These are phyloP conservation scores for Colletes gigas DNA, from an alignment of 1,140 invertebrate genomes.

Conservation along the genomic window DNA sequence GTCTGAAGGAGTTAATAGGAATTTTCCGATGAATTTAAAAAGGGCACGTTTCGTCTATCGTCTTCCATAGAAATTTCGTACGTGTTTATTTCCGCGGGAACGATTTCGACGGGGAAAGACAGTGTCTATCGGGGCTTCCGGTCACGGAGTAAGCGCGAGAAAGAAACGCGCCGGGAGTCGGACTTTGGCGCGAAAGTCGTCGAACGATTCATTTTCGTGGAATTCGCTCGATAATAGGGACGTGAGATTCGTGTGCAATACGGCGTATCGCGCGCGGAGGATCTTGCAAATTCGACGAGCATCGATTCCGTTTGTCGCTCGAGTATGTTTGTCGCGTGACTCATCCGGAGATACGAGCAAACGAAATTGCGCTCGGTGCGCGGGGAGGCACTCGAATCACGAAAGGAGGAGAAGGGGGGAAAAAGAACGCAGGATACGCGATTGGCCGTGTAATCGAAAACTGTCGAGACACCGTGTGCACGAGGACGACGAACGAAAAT, in stretches of 20 bases:
- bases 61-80: too few relatives aligned
- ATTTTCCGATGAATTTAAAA: too few relatives aligned
- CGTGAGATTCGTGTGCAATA: constrained; percentile 27
- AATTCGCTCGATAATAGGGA: constrained; percentile 22
- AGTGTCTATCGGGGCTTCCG: not conserved
- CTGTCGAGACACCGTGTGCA: not conserved
- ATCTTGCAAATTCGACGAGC: constrained; percentile 41
- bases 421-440: constrained; percentile 34
- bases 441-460: constrained; percentile 38
- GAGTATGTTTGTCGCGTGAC: constrained; percentile 22
- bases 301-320: not conserved
- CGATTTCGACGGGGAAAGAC: too few relatives aligned
- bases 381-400: constrained; percentile 15
- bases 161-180: not conserved
- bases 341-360: constrained; percentile 17
- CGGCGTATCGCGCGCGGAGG: not conserved
- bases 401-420: not conserved
- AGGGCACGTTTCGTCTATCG: too few relatives aligned
- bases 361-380: constrained; percentile 37
- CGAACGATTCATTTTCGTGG: constrained; percentile 4
- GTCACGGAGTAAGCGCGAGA: not conserved
- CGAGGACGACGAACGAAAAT: too few relatives aligned
- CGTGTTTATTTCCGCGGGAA: too few relatives aligned
- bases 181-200: not conserved
- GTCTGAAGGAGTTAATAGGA: too few relatives aligned